Base-by-base conservation (phyloP, 2,888 invertebrate species). In the Cremastinae sp. region DNA sequence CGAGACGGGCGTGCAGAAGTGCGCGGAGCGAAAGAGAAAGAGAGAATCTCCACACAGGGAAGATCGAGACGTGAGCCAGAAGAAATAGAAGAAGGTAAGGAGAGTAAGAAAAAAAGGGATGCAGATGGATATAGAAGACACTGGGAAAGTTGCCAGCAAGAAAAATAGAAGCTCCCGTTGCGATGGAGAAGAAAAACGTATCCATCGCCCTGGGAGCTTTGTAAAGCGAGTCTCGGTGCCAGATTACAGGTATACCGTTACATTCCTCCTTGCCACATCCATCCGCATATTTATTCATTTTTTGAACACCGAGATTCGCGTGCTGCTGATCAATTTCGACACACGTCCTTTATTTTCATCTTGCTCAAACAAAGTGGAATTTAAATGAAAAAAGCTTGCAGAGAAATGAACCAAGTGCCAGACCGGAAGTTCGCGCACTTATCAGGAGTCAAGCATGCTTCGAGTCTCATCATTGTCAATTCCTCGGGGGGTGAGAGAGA, bases 81-180 rank as follows among this genome's bases (percentile, higher is more conserved):
- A 56, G 56, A 28, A 64, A 49, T n/a, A 58, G 20, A 28, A 20
- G 12, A 12, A 7, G 41, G 49, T 12, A 10, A 14, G 14, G 22
- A 56, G 47, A 18, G 38, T 34, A 54, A 59, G 28, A 51, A 0
- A 22, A 36, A 16, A 22, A 22, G 16, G 34, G 38, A 41, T 1
- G 1, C 10, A n/a, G 36, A 36, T 7, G 41, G 16, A 16, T 5
- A 12, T 28, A 41, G 36, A 16, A 12, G 18, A 16, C 45, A 43
- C 14, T 61, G 77, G 74, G 78, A 74, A 58, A 28, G 16, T 59
- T 74, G 78, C 74, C 74, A 77, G 70, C 65, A 28, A 66, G 71
- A 66, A 74, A 72, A 64, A 66, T 59, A 71, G 47, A 59, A 68
- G 18, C 43, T 20, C 58, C 43, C 45, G 14, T 34, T 20, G 41